Evolutionary conservation across 2,113 vertebrate species (phyloP).

Genomic region (Monarcha castaneiventris): DNA sequence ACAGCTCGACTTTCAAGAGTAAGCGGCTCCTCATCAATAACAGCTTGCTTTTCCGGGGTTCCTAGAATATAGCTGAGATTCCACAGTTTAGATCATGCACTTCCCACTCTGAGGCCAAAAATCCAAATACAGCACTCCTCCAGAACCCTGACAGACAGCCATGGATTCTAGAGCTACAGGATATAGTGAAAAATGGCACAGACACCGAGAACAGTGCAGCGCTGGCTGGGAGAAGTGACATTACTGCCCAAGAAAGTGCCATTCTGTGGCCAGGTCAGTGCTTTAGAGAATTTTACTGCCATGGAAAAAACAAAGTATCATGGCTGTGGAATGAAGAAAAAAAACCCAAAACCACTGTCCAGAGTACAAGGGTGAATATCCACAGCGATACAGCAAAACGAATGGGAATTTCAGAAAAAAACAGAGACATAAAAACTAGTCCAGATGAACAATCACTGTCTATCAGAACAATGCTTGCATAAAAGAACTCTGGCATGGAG

Average conservation of each 20-base stretch:
- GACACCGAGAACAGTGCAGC: fast-evolving
- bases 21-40: conserved; percentile 62
- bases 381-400: background rate
- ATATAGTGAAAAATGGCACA: background rate
- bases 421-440: background rate
- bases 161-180: background rate
- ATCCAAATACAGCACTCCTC: background rate
- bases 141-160: background rate
- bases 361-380: background rate
- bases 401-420: background rate
- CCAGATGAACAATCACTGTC: background rate
- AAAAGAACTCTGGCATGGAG: background rate
- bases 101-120: background rate
- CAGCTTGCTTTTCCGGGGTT: conserved; percentile 63
- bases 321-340: background rate
- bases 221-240: background rate
- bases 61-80: conserved; percentile 71
- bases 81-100: background rate
- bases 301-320: background rate
- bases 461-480: background rate
- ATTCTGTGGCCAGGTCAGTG: background rate
- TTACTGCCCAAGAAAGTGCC: background rate
- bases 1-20: conserved; percentile 68
- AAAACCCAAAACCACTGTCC: background rate
- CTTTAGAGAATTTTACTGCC: background rate